These are phyloP conservation scores for Callopanchax toddi DNA, from an alignment of 2,113 vertebrate genomes.

Conservation along the genomic window DNA sequence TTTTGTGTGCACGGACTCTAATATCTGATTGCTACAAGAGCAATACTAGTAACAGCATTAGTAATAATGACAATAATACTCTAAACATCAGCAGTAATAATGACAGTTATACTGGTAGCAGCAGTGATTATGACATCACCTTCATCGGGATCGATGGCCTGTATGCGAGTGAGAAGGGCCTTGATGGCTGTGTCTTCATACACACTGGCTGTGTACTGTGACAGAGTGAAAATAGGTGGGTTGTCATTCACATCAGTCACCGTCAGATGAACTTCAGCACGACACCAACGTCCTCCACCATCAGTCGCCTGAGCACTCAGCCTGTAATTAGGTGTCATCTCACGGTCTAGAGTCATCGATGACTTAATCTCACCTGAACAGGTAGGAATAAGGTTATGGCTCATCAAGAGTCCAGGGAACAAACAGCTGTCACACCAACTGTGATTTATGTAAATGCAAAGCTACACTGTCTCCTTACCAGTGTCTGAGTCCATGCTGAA, in stretches of 20 bases:
- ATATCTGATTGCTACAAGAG: too few relatives aligned
- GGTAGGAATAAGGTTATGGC: constrained; percentile 6
- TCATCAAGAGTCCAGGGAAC: not conserved
- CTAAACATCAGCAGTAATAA: not conserved
- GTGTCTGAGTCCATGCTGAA: constrained; percentile 91
- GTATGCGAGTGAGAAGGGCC: constrained; percentile 91
- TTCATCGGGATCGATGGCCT: constrained; percentile 92
- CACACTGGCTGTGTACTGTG: constrained; percentile 87
- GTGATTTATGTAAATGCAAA: constrained; percentile 2
- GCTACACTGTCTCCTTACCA: constrained; percentile 72
- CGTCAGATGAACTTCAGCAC: constrained; percentile 81
- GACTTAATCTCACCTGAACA: constrained; percentile 89
- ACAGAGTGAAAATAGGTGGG: constrained; percentile 86
- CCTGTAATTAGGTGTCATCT: constrained; percentile 84
- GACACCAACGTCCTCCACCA: constrained; percentile 90
- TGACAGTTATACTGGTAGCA: not conserved
- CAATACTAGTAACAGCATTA: too few relatives aligned
- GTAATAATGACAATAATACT: not conserved
- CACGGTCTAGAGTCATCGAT: constrained; percentile 85
- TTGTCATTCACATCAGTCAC: constrained; percentile 97
- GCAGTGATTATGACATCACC: constrained; percentile 73
- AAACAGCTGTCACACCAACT: not conserved
- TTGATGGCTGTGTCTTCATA: constrained; percentile 93
- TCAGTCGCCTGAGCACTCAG: constrained; percentile 89
- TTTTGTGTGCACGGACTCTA: too few relatives aligned